phyloP scores from a whole-genome alignment of 2,113 vertebrate genomes.

The Oplegnathus fasciatus region DNA sequence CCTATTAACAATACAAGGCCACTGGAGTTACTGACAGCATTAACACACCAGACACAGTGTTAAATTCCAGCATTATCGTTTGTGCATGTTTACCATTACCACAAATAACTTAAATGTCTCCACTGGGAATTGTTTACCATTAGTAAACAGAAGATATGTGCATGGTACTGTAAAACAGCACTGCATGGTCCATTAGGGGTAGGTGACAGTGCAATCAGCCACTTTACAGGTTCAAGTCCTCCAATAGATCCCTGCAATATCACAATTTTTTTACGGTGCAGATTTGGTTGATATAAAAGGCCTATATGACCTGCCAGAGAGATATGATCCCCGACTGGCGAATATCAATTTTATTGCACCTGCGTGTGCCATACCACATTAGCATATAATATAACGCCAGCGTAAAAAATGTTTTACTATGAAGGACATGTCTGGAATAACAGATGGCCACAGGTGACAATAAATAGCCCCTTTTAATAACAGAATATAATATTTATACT shows the following conservation, averaged over 20 bases:
- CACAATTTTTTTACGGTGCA: conserved; percentile 10
- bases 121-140: background rate
- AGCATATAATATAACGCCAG: conserved; percentile 56
- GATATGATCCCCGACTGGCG: conserved; percentile 19
- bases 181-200: conserved; percentile 9
- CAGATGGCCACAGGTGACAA: conserved; percentile 46
- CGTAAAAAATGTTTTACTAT: conserved; percentile 39
- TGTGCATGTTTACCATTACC: conserved; percentile 30
- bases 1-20: conserved; percentile 66
- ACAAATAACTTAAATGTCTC: conserved; percentile 23
- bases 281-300: conserved; percentile 34
- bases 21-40: conserved; percentile 54
- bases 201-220: conserved; percentile 15
- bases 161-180: conserved; percentile 11
- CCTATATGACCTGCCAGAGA: conserved; percentile 27
- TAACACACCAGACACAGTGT: conserved; percentile 13
- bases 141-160: conserved; percentile 1
- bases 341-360: conserved; percentile 44
- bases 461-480: conserved; percentile 63
- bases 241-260: conserved; percentile 16
- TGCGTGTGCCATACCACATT: conserved; percentile 39
- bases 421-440: conserved; percentile 58
- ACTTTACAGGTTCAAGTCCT: conserved; percentile 42
- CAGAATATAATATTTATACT: conserved; percentile 36
- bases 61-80: conserved; percentile 55